Percentiles rank a stretch among this genome's conserved stretches.
Conservation (phyloP, 2,113 vertebrate genomes). For the Xenotilapia leptura region DNA sequence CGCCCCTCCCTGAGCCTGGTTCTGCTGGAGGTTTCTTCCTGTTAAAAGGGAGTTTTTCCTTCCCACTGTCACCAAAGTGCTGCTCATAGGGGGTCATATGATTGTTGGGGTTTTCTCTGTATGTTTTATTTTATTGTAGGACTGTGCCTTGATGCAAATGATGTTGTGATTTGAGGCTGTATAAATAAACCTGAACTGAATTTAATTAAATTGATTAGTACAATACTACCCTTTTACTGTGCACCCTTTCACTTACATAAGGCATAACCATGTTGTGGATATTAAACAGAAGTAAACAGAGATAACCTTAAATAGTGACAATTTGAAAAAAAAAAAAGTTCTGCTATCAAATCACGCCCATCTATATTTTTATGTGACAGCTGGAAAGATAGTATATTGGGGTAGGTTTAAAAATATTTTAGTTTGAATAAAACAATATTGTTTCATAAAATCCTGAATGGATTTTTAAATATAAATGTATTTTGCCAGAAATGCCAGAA, state of each 20-base stretch:
- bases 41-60: neutral
- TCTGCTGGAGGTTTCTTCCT: neutral
- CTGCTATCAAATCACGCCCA: neutral
- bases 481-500: neutral
- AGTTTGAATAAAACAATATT: fast-evolving
- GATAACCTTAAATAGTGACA: neutral
- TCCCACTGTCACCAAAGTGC: fast-evolving
- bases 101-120: neutral
- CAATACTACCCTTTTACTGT: conserved; percentile 29
- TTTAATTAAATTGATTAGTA: neutral
- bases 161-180: neutral
- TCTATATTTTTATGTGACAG: neutral
- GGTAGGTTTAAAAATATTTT: neutral
- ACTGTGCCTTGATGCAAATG: neutral
- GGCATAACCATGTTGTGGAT: neutral
- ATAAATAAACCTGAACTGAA: neutral
- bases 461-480: neutral
- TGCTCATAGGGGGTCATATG: neutral
- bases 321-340: neutral
- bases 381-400: neutral
- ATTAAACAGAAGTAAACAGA: neutral
- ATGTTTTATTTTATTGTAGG: neutral
- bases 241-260: neutral
- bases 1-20: neutral
- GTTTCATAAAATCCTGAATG: neutral